Evolutionary conservation across 2,797 vertebrate species (phyloP).

Genomic region (Neosilurus mollespiculum): DNA sequence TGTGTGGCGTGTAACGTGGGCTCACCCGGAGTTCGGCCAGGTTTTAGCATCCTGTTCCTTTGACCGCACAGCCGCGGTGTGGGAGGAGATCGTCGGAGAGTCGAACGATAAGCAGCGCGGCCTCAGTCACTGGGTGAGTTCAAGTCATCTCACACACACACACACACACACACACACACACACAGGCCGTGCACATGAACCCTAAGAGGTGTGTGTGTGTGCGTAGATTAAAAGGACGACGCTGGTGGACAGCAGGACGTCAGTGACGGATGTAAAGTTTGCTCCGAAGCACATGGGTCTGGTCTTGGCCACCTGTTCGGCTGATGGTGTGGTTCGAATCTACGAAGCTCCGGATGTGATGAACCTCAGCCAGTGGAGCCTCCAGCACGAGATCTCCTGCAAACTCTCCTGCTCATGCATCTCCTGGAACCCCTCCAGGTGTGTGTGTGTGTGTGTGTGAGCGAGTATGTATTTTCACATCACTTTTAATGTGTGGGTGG

Average conservation of each 20-base stretch:
- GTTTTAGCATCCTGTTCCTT: slow-evolving; percentile 96
- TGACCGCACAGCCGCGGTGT: slow-evolving; percentile 94
- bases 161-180: neutral
- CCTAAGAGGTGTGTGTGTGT: neutral
- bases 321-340: slow-evolving; percentile 93
- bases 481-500: neutral
- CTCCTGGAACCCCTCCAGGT: slow-evolving; percentile 99
- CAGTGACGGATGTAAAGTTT: slow-evolving; percentile 97
- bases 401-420: slow-evolving; percentile 98
- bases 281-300: slow-evolving; percentile 98
- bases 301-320: slow-evolving; percentile 95
- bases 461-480: neutral
- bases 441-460: slow-evolving; percentile 30
- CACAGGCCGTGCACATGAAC: neutral
- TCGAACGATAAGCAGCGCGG: slow-evolving; percentile 97
- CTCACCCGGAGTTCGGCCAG: slow-evolving; percentile 98
- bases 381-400: slow-evolving; percentile 96
- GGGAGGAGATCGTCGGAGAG: slow-evolving; percentile 99
- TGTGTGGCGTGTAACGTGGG: slow-evolving; percentile 98
- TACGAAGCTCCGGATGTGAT: slow-evolving; percentile 98
- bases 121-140: slow-evolving; percentile 94
- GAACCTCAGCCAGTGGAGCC: slow-evolving; percentile 98
- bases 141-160: neutral
- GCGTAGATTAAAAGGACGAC: slow-evolving; percentile 95
- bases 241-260: slow-evolving; percentile 95